Conservation (phyloP, 2,113 vertebrate species). For the Ictalurus punctatus region DNA sequence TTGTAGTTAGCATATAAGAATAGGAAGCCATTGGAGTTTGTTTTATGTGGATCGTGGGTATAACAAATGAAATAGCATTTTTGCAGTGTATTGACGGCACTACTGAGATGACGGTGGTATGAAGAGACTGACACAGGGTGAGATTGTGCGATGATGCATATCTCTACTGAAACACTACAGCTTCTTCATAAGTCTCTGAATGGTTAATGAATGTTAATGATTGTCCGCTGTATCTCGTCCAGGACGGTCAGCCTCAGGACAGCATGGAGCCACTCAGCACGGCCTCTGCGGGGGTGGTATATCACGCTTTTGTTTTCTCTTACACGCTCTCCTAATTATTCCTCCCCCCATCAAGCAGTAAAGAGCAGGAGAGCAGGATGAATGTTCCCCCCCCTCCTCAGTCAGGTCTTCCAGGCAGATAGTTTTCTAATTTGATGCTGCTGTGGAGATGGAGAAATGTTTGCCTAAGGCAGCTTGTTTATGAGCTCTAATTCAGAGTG, state of each 20-base stretch:
- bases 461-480: constrained; percentile 24
- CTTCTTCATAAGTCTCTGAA: not conserved
- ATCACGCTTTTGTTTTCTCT: constrained; percentile 53
- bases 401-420: constrained; percentile 20
- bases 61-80: not conserved
- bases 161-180: not conserved
- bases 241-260: constrained; percentile 31
- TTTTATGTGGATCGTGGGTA: not conserved
- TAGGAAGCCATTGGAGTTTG: not conserved
- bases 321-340: constrained; percentile 58
- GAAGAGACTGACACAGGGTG: not conserved
- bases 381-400: not conserved
- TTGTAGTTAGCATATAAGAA: not conserved
- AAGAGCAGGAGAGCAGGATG: constrained; percentile 13
- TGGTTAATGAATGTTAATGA: constrained; percentile 17
- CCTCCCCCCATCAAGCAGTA: constrained; percentile 31
- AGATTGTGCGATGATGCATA: constrained; percentile 16
- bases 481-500: not conserved
- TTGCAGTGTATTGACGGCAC: not conserved
- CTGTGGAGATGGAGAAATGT: constrained; percentile 18
- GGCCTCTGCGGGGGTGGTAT: constrained; percentile 18
- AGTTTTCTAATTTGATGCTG: constrained; percentile 30
- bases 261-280: constrained; percentile 17
- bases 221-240: not conserved
- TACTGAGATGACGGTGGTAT: not conserved